phyloP scores from a whole-genome alignment of 2,888 invertebrate genomes.

The Electrophaes corylata region DNA sequence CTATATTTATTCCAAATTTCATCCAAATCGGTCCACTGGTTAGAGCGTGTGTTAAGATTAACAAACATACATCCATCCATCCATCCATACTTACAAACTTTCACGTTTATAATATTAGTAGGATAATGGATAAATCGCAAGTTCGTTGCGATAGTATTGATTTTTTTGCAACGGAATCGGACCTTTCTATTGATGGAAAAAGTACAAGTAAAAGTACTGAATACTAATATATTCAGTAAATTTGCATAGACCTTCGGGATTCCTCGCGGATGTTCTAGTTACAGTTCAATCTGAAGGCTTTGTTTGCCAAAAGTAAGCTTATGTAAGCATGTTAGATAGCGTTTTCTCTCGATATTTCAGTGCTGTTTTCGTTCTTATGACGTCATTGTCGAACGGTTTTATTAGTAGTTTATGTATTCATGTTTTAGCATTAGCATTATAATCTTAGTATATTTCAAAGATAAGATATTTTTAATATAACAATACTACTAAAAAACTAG shows the following conservation, averaged over 20 bases:
- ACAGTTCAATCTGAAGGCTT: conserved; percentile 26
- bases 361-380: conserved; percentile 6
- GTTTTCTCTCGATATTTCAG: conserved; percentile 6
- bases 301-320: conserved; percentile 28
- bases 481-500: no score
- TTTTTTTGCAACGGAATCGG: conserved; percentile 21
- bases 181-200: conserved; percentile 34
- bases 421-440: background rate
- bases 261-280: conserved; percentile 24
- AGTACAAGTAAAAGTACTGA: conserved; percentile 24
- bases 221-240: conserved; percentile 29
- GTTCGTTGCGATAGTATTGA: conserved; percentile 24
- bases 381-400: conserved; percentile 6
- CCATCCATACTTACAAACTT: no score
- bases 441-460: no score
- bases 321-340: conserved; percentile 16
- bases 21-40: no score
- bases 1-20: no score
- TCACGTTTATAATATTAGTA: no score
- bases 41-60: no score
- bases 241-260: conserved; percentile 33
- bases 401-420: background rate
- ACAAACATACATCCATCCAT: no score
- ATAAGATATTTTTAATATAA: no score
- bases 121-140: no score